Evolutionary conservation across 1,140 invertebrate genomes (phyloP), one percentile per base, ranked within the genome.

Genomic region (Lepidostoma basale): DNA sequence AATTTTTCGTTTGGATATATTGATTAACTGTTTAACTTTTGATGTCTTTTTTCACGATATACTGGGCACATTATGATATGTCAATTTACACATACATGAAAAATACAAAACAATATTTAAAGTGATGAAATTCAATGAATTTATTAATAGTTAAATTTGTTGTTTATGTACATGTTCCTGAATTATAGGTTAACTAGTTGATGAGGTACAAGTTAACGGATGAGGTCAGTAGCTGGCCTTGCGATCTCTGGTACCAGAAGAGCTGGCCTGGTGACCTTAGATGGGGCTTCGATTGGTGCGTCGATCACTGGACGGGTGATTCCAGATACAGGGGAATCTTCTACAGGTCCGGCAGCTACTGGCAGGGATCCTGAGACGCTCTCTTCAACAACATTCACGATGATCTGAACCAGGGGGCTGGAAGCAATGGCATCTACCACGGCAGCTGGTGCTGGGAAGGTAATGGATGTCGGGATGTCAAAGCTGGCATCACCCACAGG

Each of bases 81-180:
- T n/a, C n/a, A n/a, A n/a, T n/a, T n/a, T n/a, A n/a, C n/a, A n/a
- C n/a, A n/a, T n/a, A n/a, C n/a, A 47, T 56, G 8, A 33, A 58
- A 58, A 33, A 36, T 18, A 14, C n/a, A 30, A 6, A 58, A 22
- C 18, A 14, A 49, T 16, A 40, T 54, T 20, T 30, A 45, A 16
- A 44, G 16, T 23, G 49, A 54, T 47, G 52, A 56, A 25, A 42
- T 59, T 59, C 54, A 23, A 30, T 42, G 20, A 23, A 42, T 52
- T 28, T 30, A 33, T 4, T 20, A 22, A 14, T 22, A 16, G 33
- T 9, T 8, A 14, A 42, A 14, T 39, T 18, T n/a, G 18, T 18
- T 40, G 12, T 18, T n/a, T 22, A 47, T 20, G 3, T 16, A 36
- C 1, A 30, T 30, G 23, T 23, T 44, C 20, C 3, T 12, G 10